These are phyloP conservation scores for Myripristis murdjan DNA, from an alignment of 2,797 vertebrate species.

Conservation along the genomic window DNA sequence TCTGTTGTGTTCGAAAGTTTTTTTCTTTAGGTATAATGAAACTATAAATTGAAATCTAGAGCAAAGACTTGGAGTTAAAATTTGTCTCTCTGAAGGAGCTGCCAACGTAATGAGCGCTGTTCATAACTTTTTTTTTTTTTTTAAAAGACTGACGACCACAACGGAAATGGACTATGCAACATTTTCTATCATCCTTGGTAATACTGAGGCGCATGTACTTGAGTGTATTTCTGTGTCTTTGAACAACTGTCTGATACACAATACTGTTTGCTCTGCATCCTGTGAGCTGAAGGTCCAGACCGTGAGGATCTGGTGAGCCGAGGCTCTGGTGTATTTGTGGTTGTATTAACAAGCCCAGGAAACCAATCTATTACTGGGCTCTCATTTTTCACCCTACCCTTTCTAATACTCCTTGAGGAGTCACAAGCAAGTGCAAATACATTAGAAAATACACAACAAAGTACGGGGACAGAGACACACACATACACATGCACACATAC, in stretches of 20 bases:
- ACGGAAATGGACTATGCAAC: too few relatives aligned
- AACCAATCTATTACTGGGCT: constrained; percentile 73
- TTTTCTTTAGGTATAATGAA: background rate
- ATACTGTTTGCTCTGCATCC: background rate
- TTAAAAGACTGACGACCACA: too few relatives aligned
- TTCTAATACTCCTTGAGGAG: constrained; percentile 28
- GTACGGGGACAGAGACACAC: background rate
- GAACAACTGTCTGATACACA: too few relatives aligned
- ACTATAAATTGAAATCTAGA: background rate
- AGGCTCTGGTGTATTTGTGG: constrained; percentile 9
- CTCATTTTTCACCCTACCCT: constrained; percentile 62
- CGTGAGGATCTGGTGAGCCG: background rate
- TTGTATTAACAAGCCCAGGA: constrained; percentile 33
- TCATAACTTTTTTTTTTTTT: too few relatives aligned
- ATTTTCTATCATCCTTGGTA: too few relatives aligned
- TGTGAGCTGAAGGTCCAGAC: background rate
- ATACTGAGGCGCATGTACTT: too few relatives aligned
- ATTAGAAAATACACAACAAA: constrained; percentile 15
- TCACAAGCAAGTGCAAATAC: constrained; percentile 10
- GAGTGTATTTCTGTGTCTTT: too few relatives aligned
- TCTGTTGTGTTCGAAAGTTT: background rate
- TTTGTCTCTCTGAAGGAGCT: background rate
- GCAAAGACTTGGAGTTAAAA: background rate
- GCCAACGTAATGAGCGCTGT: too few relatives aligned
- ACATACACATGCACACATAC: background rate